Base-by-base conservation (phyloP, 2,113 vertebrate genomes). In the Machaerirhynchus nigripectus region DNA sequence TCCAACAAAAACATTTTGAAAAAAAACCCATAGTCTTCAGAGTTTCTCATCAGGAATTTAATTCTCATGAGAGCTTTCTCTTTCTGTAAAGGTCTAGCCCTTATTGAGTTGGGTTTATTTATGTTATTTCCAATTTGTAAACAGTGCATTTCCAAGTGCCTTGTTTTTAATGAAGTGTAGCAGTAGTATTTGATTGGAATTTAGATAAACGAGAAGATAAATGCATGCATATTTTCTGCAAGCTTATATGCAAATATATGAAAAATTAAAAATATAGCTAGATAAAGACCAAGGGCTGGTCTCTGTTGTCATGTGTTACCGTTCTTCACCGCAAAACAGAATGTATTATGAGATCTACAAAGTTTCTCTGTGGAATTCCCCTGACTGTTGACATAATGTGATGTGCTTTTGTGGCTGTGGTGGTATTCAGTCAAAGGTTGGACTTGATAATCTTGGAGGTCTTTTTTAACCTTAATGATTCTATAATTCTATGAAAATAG, bases 121-220 rank as follows among this genome's bases (percentile, higher is more conserved):
- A 61, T 89, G 60, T 64, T 96, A 63, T 93, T 94, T 90, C 56
- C 6, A 2, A 53, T 55, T 68, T 55, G 12, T 92, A 97, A 97
- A 91, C 79, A 86, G 46, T 71, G 55, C 21, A 39, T 83, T 67
- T 53, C 70, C 55, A 91, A 88, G 44, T 70, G 59, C 61, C 71
- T 93, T 87, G 63, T 28, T 97, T 96, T 97, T 91, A 96, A 93
- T 95, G 75, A 97, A 53, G 19, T 93, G 76, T 90, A 59, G 35
- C 68, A 91, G 65, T 78, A 88, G 37, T 30, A 92, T 92, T 97
- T 96, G 84, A 94, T 75, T 91, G 95, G 82, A 89, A 82, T 88
- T 84, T 78, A 96, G 68, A 91, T 86, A 93, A 93, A 65, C 1
- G 0, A 81, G 46, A 73, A 94, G 50, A 76, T 71, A 87, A 17